phyloP scores from a whole-genome alignment of 2,888 invertebrate genomes.

The Lasioglossum calceatum region DNA sequence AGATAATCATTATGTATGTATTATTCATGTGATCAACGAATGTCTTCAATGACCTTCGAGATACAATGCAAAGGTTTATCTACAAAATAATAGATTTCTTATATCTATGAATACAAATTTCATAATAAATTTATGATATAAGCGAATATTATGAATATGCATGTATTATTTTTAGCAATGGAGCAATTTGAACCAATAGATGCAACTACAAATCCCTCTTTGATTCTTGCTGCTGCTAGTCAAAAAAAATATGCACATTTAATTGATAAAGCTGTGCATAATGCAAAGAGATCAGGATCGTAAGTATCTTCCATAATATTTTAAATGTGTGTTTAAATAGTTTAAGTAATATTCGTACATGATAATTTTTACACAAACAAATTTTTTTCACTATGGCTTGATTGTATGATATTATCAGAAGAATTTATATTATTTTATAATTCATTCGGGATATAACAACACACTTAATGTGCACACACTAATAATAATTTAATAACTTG shows the following conservation, averaged over 20 bases:
- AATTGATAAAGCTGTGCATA: slow-evolving; percentile 95
- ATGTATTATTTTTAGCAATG: slow-evolving; percentile 89
- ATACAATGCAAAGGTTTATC: slow-evolving; percentile 2
- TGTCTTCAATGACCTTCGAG: slow-evolving; percentile 27
- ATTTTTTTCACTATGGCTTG: slow-evolving; percentile 11
- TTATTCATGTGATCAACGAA: slow-evolving; percentile 31
- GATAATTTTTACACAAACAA: not conserved
- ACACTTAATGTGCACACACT: too few species aligned
- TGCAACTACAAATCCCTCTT: slow-evolving; percentile 99
- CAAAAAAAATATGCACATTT: slow-evolving; percentile 97
- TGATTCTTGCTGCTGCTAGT: slow-evolving; percentile 97
- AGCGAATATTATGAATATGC: not conserved
- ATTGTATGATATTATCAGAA: not conserved
- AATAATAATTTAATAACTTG: not conserved
- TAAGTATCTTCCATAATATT: slow-evolving; percentile 80
- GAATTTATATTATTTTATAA: not conserved
- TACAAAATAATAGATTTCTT: not conserved
- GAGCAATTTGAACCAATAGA: slow-evolving; percentile 98
- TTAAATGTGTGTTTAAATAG: not conserved
- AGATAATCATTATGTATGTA: slow-evolving; percentile 9
- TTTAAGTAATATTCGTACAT: slow-evolving; percentile 6
- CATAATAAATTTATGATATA: slow-evolving; percentile 27
- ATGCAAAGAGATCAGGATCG: slow-evolving; percentile 90
- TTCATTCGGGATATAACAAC: not conserved
- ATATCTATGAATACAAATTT: not conserved